phyloP scores from a whole-genome alignment of 2,797 vertebrate genomes.

The Sparidentex hasta region DNA sequence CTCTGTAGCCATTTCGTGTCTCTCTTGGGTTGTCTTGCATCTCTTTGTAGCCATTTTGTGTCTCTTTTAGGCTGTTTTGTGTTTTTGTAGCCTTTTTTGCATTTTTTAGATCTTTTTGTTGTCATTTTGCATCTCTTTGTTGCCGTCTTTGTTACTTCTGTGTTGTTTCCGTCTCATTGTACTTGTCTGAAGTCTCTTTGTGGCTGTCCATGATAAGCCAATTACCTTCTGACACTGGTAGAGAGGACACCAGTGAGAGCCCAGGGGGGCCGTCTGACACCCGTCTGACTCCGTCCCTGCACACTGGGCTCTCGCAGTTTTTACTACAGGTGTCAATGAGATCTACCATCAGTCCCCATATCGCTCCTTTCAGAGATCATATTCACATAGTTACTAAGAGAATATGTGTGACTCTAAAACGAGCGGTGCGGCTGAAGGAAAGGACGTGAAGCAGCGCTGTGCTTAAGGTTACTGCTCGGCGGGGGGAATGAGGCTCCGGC shows the following conservation, averaged over 20 bases:
- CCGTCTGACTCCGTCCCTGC: background rate
- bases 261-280: background rate
- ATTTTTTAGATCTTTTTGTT: background rate
- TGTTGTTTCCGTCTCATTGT: background rate
- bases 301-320: constrained; percentile 13
- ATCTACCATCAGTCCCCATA: constrained; percentile 34
- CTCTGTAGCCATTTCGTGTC: no score
- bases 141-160: background rate
- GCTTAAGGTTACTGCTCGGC: constrained; percentile 50
- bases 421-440: constrained; percentile 14
- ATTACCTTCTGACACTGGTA: background rate
- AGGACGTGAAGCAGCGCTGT: constrained; percentile 43
- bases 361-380: constrained; percentile 19
- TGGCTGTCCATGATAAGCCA: background rate
- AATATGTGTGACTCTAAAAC: constrained; percentile 39
- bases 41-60: no score
- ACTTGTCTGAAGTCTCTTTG: no score
- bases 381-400: constrained; percentile 28
- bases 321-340: constrained; percentile 12
- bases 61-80: no score
- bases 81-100: no score
- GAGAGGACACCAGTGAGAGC: no score
- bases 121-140: background rate
- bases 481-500: constrained; percentile 46
- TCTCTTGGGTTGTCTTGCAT: no score